Evolutionary conservation across 2,797 vertebrate genomes (phyloP).

Genomic region (Lutjanus argentimaculatus): DNA sequence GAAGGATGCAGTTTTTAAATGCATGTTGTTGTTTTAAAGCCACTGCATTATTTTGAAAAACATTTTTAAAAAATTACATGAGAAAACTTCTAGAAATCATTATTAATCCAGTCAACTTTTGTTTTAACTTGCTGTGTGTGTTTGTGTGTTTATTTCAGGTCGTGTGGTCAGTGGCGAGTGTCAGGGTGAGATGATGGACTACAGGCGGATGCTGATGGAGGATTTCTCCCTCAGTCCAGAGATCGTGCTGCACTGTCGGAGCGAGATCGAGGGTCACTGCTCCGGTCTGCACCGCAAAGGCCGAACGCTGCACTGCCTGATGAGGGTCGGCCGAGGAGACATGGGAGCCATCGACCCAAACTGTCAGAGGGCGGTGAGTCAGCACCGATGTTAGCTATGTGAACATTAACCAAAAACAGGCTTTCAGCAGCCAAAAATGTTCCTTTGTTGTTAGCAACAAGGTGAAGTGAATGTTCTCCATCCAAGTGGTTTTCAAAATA

Average conservation of each 20-base stretch:
- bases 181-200: slow-evolving; percentile 99
- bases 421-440: background rate
- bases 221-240: slow-evolving; percentile 98
- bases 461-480: background rate
- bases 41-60: too few species aligned
- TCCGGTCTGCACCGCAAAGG: slow-evolving; percentile 97
- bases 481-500: too few species aligned
- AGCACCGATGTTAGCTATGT: fast-evolving
- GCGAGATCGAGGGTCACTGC: slow-evolving; percentile 96
- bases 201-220: slow-evolving; percentile 98
- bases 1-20: too few species aligned
- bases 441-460: background rate
- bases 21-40: too few species aligned
- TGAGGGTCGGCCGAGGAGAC: slow-evolving; percentile 93
- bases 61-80: too few species aligned
- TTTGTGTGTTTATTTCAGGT: slow-evolving; percentile 80
- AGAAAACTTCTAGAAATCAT: too few species aligned
- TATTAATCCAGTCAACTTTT: too few species aligned
- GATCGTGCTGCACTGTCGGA: slow-evolving; percentile 96
- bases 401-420: background rate
- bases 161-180: slow-evolving; percentile 95
- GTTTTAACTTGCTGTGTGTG: background rate
- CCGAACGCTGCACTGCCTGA: slow-evolving; percentile 96
- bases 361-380: slow-evolving; percentile 94
- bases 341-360: slow-evolving; percentile 89